A percentile compares a stretch with the other conserved stretches of the same genome.
These are phyloP conservation scores for Halichoerus grypus DNA, from an alignment of 2,113 vertebrate species.

Conservation along the genomic window DNA sequence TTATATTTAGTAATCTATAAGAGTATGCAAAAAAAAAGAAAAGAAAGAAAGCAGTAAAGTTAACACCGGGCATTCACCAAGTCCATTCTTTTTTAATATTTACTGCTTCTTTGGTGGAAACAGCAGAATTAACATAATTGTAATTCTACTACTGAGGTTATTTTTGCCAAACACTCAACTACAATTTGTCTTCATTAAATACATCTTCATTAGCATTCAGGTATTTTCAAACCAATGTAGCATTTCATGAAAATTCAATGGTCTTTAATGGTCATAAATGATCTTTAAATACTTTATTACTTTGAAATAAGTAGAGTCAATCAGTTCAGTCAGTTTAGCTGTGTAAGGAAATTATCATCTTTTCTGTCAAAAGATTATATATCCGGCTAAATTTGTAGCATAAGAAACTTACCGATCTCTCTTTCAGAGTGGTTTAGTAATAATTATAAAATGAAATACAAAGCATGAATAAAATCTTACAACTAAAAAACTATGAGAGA, in stretches of 20 bases:
- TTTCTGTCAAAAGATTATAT: slow-evolving; percentile 19
- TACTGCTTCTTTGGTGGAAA: slow-evolving; percentile 37
- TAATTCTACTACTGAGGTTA: slow-evolving; percentile 26
- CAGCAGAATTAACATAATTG: slow-evolving; percentile 18
- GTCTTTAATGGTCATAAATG: neutral
- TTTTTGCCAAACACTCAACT: slow-evolving; percentile 56
- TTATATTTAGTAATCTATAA: slow-evolving; percentile 78
- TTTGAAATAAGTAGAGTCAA: slow-evolving; percentile 20
- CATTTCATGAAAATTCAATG: slow-evolving; percentile 51
- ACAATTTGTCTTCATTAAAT: slow-evolving; percentile 46
- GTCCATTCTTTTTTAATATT: slow-evolving; percentile 47
- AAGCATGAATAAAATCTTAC: slow-evolving; percentile 34
- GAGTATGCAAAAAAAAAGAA: slow-evolving; percentile 40
- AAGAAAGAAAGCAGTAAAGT: neutral
- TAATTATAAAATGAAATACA: neutral
- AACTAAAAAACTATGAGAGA: neutral
- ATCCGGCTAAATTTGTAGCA: neutral
- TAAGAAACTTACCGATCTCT: neutral
- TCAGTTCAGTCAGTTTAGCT: slow-evolving; percentile 9
- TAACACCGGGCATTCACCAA: slow-evolving; percentile 65
- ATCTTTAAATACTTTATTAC: slow-evolving; percentile 12
- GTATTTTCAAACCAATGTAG: slow-evolving; percentile 43
- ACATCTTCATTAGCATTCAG: slow-evolving; percentile 47
- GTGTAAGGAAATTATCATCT: neutral
- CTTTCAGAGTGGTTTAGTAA: neutral